Evolutionary conservation across 2,888 invertebrate genomes (phyloP), one percentile per base, ranked within the genome.

Genomic region (Masnerella sp.): DNA sequence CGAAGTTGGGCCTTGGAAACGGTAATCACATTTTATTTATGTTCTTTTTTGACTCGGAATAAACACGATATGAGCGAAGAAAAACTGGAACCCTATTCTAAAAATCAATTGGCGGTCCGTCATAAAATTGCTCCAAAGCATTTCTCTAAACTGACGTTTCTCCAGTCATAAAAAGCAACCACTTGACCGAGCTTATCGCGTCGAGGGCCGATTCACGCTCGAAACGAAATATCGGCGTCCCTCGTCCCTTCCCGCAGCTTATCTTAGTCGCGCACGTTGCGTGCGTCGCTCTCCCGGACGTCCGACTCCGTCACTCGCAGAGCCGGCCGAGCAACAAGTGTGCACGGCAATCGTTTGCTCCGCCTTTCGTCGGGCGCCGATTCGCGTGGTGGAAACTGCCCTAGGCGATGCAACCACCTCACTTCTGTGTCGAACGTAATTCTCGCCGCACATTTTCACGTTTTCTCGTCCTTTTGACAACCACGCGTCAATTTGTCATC

Each of bases 351-450:
- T 75, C 77, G 74, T 76, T 80, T 65, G 85, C 85, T 76, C 85
- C 85, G 85, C 85, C 85, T 81, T 80, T 80, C 74, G 59, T 12
- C 65, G 17, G 54, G 72, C 52, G 28, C 36, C 58, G 64, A 67
- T 72, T 73, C 59, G 72, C 76, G 76, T 74, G 75, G 76, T 69
- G 77, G 74, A 73, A 75, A 68, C 72, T 72, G 76, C 78, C 78
- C 77, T 70, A 49, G 74, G 77, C 79, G 69, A 69, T 64, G 78
- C 84, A 85, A 84, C 85, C 85, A 85, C 83, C 84, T 84, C 85
- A 85, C 85, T 85, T 82, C 81, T 82, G 82, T 80, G 81, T 79
- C 79, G 83, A 84, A 83, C 84, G 85, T 81, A 83, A 81, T 73
- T 76, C 77, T 77, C 62, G 61, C 43, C 64, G 58, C 58, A 67